A percentile compares a stretch with the other conserved stretches of the same genome.
phyloP scores from a whole-genome alignment of 2,113 vertebrate species.

The Etheostoma cragini region DNA sequence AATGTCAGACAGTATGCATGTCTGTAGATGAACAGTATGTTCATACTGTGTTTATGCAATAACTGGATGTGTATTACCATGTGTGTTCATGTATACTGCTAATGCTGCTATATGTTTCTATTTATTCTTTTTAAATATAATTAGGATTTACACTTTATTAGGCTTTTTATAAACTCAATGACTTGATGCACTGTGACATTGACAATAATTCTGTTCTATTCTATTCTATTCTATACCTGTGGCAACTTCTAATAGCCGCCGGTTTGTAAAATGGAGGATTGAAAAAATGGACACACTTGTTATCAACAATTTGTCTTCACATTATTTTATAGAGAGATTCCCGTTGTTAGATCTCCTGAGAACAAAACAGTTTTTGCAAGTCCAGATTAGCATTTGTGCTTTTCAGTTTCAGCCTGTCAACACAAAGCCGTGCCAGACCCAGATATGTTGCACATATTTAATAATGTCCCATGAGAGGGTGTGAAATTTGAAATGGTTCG shows the following conservation, averaged over 20 bases:
- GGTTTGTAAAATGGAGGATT: background rate
- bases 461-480: constrained; percentile 15
- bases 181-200: too few species aligned
- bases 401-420: constrained; percentile 6
- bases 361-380: background rate
- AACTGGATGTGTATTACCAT: too few species aligned
- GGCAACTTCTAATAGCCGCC: background rate
- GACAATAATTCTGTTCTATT: too few species aligned
- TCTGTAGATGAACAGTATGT: too few species aligned
- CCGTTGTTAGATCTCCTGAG: background rate
- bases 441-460: constrained; percentile 11
- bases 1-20: too few species aligned
- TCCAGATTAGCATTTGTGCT: background rate
- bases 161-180: too few species aligned
- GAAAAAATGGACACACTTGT: background rate
- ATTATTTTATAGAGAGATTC: background rate
- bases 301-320: background rate
- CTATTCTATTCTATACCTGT: too few species aligned
- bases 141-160: too few species aligned
- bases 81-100: too few species aligned
- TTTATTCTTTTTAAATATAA: too few species aligned
- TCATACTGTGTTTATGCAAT: too few species aligned
- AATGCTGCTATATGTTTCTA: too few species aligned
- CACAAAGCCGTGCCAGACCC: background rate
- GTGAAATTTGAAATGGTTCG: constrained; percentile 25